phyloP scores from a whole-genome alignment of 2,797 vertebrate genomes.

The Gymnoscopelus braueri region DNA sequence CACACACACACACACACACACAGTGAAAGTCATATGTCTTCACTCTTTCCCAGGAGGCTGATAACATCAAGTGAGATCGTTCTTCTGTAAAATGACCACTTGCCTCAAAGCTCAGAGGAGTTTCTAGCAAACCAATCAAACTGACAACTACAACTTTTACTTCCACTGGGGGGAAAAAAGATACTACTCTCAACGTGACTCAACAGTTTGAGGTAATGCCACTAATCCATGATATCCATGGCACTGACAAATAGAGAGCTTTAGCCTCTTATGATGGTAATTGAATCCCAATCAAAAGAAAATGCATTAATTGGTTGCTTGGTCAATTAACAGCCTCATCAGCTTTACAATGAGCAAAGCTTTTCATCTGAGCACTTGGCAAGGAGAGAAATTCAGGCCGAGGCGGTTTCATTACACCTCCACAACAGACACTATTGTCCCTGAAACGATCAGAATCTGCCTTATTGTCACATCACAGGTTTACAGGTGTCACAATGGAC shows the following conservation, averaged over 20 bases:
- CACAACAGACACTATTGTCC: not conserved
- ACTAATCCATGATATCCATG: not conserved
- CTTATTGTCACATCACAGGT: not conserved
- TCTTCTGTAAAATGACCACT: conserved; percentile 8
- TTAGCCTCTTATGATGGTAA: not conserved
- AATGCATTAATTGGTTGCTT: no score
- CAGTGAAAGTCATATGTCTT: conserved; percentile 1
- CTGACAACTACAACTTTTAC: conserved; percentile 14
- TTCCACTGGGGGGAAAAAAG: not conserved
- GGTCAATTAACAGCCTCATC: conserved; percentile 27
- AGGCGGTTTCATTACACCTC: conserved; percentile 22
- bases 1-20: conserved; percentile 14
- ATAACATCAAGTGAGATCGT: conserved; percentile 40
- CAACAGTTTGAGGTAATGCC: not conserved
- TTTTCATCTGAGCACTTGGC: conserved; percentile 2
- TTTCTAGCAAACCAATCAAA: not conserved
- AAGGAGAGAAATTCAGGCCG: not conserved
- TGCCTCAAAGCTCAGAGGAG: conserved; percentile 13
- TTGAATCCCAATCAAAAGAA: no score
- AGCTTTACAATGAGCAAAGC: no score
- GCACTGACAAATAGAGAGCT: not conserved
- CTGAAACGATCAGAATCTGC: conserved; percentile 36
- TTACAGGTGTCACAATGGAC: no score
- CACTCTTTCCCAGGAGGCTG: conserved; percentile 24
- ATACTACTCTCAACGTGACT: not conserved